These are phyloP conservation scores for Lycaon pictus DNA, from an alignment of 2,113 vertebrate species.

Conservation along the genomic window DNA sequence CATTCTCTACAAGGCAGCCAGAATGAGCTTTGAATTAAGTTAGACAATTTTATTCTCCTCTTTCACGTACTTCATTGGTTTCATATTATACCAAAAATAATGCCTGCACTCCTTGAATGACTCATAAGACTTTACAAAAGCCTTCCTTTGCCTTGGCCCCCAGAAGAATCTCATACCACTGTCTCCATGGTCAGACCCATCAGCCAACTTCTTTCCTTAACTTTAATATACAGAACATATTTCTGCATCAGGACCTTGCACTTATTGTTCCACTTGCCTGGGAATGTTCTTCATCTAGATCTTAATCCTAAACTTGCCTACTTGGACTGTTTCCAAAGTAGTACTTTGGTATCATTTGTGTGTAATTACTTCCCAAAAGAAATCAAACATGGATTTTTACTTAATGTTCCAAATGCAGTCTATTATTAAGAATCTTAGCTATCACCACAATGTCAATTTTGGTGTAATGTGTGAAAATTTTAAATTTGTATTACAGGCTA, in stretches of 20 bases:
- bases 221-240: background rate
- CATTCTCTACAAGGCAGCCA: background rate
- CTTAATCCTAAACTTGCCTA: background rate
- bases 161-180: background rate
- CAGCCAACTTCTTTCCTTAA: background rate
- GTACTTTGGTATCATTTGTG: constrained; percentile 89
- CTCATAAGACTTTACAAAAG: background rate
- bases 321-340: background rate
- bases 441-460: constrained; percentile 94
- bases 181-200: background rate
- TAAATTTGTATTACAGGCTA: background rate
- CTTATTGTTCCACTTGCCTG: background rate
- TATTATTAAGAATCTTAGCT: constrained; percentile 97
- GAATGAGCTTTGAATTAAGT: constrained; percentile 23
- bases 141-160: background rate
- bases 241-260: background rate
- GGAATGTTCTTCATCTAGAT: background rate
- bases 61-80: background rate
- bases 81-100: background rate
- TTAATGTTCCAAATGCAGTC: constrained; percentile 96
- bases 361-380: constrained; percentile 98
- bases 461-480: constrained; percentile 91
- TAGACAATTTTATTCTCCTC: background rate
- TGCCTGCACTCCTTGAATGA: background rate
- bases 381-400: constrained; percentile 95